These are phyloP conservation scores for Ooceraea biroi DNA, from an alignment of 1,140 invertebrate genomes.

Conservation along the genomic window DNA sequence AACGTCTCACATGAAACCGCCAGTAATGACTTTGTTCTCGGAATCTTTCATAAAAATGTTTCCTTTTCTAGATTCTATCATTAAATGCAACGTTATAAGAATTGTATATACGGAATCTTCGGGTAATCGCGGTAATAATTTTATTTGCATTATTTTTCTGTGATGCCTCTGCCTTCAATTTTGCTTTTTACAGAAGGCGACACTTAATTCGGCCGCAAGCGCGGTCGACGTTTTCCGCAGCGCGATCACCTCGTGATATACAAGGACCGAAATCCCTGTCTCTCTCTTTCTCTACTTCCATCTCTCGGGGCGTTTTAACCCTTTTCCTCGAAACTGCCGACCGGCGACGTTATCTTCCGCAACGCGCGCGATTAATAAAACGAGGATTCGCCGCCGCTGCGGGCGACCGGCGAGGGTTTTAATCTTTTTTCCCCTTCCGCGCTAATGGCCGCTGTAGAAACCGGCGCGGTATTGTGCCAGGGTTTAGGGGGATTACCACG, in stretches of 20 bases:
- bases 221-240: constrained; percentile 20
- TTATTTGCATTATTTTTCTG: background rate
- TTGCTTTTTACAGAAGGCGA: background rate
- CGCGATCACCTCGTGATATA: constrained; percentile 37
- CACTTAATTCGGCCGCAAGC: constrained; percentile 13
- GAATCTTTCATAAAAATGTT: background rate
- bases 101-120: background rate
- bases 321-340: constrained; percentile 48
- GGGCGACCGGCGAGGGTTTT: constrained; percentile 66
- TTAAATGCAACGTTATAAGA: background rate
- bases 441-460: constrained; percentile 69
- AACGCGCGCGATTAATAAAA: constrained; percentile 70
- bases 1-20: too few species aligned
- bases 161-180: background rate
- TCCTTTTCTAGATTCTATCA: background rate
- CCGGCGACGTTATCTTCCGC: constrained; percentile 67
- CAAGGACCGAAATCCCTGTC: constrained; percentile 21
- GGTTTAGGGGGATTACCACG: constrained; percentile 70
- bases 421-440: constrained; percentile 67
- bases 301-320: constrained; percentile 32
- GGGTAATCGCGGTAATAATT: background rate
- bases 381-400: constrained; percentile 59
- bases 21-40: too few species aligned
- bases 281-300: constrained; percentile 3
- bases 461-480: constrained; percentile 69